These are phyloP conservation scores for Philaethria dido DNA, from an alignment of 2,888 invertebrate genomes.

Conservation along the genomic window DNA sequence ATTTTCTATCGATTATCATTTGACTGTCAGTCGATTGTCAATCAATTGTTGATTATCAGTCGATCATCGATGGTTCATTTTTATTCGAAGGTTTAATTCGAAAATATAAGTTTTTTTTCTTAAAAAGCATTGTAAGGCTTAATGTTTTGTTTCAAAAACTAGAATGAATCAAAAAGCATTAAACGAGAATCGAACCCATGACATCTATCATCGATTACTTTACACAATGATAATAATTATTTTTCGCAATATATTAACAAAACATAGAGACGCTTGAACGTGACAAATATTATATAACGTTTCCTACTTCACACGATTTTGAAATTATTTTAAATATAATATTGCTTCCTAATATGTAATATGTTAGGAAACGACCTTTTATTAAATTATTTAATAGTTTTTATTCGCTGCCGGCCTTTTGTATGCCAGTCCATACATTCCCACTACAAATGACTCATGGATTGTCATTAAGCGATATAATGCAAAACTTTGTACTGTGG, in stretches of 20 bases:
- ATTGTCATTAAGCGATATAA: not conserved
- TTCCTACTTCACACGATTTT: constrained; percentile 9
- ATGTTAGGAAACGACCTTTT: not conserved
- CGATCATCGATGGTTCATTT: too few species aligned
- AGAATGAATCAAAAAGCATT: too few species aligned
- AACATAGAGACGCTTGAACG: constrained; percentile 11
- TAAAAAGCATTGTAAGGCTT: too few species aligned
- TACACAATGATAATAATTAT: not conserved
- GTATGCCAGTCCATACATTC: not conserved
- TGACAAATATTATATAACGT: constrained; percentile 12
- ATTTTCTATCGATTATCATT: too few species aligned
- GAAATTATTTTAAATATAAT: not conserved
- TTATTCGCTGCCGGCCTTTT: not conserved
- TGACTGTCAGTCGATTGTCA: too few species aligned
- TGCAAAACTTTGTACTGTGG: not conserved
- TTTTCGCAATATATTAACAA: not conserved
- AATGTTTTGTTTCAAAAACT: too few species aligned
- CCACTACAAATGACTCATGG: not conserved
- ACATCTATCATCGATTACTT: too few species aligned
- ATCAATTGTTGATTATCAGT: too few species aligned
- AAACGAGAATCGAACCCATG: too few species aligned
- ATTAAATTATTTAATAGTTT: not conserved
- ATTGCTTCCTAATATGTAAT: not conserved
- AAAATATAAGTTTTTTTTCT: too few species aligned
- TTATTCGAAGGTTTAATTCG: too few species aligned